Conservation (phyloP, 2,797 vertebrate species). For the Zenarchopterus dispar region DNA sequence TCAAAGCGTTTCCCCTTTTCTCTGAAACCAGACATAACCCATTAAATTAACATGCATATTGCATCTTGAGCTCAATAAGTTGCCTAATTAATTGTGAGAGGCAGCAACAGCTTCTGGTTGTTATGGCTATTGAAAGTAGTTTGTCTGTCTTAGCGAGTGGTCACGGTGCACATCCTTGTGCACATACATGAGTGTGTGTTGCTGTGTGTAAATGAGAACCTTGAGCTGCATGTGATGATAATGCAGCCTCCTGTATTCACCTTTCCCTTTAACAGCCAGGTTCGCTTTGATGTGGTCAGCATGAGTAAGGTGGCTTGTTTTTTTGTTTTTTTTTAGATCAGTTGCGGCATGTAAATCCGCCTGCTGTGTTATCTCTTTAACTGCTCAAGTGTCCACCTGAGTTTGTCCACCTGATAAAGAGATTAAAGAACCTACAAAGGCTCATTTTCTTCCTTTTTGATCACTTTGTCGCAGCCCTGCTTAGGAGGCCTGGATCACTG, state of each 20-base stretch:
- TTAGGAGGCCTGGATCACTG: too few species aligned
- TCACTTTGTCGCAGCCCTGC: too few species aligned
- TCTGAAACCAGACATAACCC: conserved; percentile 73
- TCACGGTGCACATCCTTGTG: conserved; percentile 27
- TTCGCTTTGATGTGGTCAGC: conserved; percentile 80
- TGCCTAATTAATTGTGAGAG: conserved; percentile 77
- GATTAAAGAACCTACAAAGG: conserved; percentile 45
- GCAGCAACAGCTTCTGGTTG: conserved; percentile 70
- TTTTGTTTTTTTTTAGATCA: conserved; percentile 74
- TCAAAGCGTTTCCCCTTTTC: conserved; percentile 79
- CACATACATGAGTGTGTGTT: conserved; percentile 37
- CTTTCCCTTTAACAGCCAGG: conserved; percentile 72
- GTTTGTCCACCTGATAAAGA: conserved; percentile 57
- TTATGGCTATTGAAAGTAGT: conserved; percentile 64
- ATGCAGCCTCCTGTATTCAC: conserved; percentile 66
- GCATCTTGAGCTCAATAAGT: conserved; percentile 78
- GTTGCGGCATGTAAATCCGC: conserved; percentile 74
- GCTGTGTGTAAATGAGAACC: conserved; percentile 54
- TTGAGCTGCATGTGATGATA: conserved; percentile 66
- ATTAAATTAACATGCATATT: conserved; percentile 85
- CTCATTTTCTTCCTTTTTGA: conserved; percentile 34
- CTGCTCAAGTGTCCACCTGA: conserved; percentile 74
- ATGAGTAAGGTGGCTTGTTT: conserved; percentile 62
- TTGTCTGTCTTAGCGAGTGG: conserved; percentile 42
- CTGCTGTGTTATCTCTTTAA: conserved; percentile 78